Base-by-base conservation (phyloP, 2,113 vertebrate species). In the Neoarius graeffei region DNA sequence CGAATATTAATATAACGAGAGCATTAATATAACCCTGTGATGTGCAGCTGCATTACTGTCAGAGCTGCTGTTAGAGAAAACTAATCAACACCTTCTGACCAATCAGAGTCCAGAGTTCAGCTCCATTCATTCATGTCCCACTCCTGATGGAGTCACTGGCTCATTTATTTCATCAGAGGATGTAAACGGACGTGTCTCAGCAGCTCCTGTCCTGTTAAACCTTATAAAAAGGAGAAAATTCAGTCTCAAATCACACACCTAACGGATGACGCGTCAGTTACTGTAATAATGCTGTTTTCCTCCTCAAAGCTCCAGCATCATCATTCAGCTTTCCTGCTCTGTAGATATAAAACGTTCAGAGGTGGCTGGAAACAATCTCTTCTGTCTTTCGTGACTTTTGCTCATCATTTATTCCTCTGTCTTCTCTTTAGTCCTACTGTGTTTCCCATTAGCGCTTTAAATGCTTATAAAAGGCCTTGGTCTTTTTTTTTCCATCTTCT, bases 391-490 rank as follows among this genome's bases (percentile, higher is more conserved):
- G 7, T 62, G 54, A n/a, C 30, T 81, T 60, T 35, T 56, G 5
- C 54, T 85, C 69, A 73, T 73, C 5, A 7, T 48, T 60, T 74
- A 42, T 42, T 82, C 54, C 42, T 30, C 71, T 11, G 4, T 30
- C 56, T 30, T 42, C 14, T 60, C 25, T 11, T 30, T 56, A 14
- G 30, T 82, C 80, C 54, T 7, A 4, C 85, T 89, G 85, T 25
- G 71, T 84, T 86, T 89, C 74, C 30, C 88, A 80, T 86, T 60
- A 80, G 27, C 54, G 71, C n/a, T 85, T 10, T 52, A 56, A n/a
- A 69, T 79, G 52, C 48, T 17, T 71, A n/a, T 23, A 30, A 67
- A 69, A 23, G 59, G 23, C 84, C 76, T 79, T 54, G 25, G 42
- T 3, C 6, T 9, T 56, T 85, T 74, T 74, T 76, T 50, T 13